These are phyloP conservation scores for Cygnus olor DNA, from an alignment of 2,797 vertebrate species.

Conservation along the genomic window DNA sequence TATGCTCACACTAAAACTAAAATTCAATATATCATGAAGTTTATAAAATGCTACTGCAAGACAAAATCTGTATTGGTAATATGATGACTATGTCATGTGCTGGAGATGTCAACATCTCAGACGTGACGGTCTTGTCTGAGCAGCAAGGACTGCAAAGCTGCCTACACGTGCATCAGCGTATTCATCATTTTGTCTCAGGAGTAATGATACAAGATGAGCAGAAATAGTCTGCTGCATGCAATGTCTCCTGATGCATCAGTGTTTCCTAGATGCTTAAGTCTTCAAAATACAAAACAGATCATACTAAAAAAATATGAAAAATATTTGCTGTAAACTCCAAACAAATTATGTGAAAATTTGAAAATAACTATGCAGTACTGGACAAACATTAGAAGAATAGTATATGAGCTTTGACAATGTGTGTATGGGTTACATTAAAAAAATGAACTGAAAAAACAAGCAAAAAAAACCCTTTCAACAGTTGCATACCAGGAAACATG, in stretches of 20 bases:
- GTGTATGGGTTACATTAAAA: slow-evolving; percentile 35
- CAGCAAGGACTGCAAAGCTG: slow-evolving; percentile 20
- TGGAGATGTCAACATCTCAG: background rate
- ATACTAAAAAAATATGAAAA: slow-evolving; percentile 22
- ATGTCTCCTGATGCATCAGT: slow-evolving; percentile 49
- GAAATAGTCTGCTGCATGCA: slow-evolving; percentile 32
- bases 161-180: background rate
- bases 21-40: background rate
- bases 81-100: rapidly evolving
- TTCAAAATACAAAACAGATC: slow-evolving; percentile 66
- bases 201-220: slow-evolving; percentile 58
- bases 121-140: background rate
- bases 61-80: background rate
- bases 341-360: slow-evolving; percentile 61
- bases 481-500: slow-evolving; percentile 61
- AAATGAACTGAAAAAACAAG: background rate
- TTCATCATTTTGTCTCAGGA: slow-evolving; percentile 48
- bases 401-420: slow-evolving; percentile 31
- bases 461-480: background rate
- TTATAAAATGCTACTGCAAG: background rate
- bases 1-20: background rate
- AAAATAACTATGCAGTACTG: slow-evolving; percentile 47
- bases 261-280: slow-evolving; percentile 57
- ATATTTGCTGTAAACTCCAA: slow-evolving; percentile 49
- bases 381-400: slow-evolving; percentile 57